Base-by-base conservation (phyloP, 2,113 vertebrate species). In the Alces alces region DNA sequence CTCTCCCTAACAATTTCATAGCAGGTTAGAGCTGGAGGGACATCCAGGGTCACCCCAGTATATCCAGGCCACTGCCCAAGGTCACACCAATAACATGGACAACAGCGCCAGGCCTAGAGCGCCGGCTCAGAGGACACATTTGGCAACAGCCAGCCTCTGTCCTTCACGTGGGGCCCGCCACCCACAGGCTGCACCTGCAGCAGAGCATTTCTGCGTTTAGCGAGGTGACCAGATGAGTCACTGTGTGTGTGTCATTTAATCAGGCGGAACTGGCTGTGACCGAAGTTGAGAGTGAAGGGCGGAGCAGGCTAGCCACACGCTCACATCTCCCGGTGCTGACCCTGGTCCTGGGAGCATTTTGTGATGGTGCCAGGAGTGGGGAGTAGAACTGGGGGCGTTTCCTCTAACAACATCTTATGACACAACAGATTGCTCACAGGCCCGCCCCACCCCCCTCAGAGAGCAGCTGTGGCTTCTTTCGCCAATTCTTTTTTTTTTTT, bases 291-390 rank as follows among this genome's bases (percentile, higher is more conserved):
- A 17, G 30, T n/a, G n/a, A 76, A n/a, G 57, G 64, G 66, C 36
- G 27, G 57, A 50, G 15, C 19, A 2, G 25, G 30, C 43, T 12
- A 45, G 1, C 70, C 6, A 0, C 43, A 1, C 4, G 25, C 43
- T 52, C 58, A 9, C 1, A 7, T 57, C 17, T 47, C 78, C 58
- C 10, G 3, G 36, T 16, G 3, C n/a, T 19, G 27, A 36, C 86
- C 57, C 33, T 39, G 25, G 50, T 64, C 19, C 84, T 33, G 9
- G 79, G 87, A 66, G 36, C 39, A 6, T n/a, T 58, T 25, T 50
- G 19, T 25, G 13, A 21, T 4, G 4, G 11, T 13, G 76, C 16
- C 15, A 6, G 7, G 6, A 10, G 5, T 54, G 14, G 23, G 15
- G 10, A 10, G 1, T n/a, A 39, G 52, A 54, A 13, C 45, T 80